These are phyloP conservation scores for Xenus cinereus DNA, from an alignment of 2,113 vertebrate genomes.

Conservation along the genomic window DNA sequence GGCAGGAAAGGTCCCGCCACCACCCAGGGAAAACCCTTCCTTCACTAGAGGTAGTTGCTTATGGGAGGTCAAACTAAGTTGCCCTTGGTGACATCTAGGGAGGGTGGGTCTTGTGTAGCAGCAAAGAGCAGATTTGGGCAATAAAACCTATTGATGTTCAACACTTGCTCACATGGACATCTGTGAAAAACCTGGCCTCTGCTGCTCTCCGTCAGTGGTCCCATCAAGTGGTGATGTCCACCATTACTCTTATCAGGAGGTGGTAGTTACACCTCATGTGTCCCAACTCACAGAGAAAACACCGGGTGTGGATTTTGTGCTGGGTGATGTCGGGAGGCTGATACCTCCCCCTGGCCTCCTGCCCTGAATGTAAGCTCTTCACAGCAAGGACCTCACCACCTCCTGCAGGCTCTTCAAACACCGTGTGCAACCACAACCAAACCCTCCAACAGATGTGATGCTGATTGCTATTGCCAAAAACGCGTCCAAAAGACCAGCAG, in stretches of 20 bases:
- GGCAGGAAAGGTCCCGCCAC: not conserved
- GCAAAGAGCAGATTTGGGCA: not conserved
- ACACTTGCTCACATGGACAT: not conserved
- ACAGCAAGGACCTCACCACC: not conserved
- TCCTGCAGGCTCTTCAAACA: not conserved
- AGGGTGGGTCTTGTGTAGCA: not conserved
- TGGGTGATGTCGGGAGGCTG: not conserved
- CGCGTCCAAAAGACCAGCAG: not conserved
- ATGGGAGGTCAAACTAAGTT: not conserved
- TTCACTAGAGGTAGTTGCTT: not conserved
- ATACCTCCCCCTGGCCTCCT: not conserved
- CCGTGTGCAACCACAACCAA: not conserved
- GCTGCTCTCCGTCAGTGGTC: not conserved
- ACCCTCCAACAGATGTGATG: not conserved
- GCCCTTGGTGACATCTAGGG: not conserved
- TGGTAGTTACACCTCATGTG: not conserved
- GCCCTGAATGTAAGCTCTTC: not conserved
- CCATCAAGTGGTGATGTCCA: not conserved
- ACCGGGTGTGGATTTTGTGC: not conserved
- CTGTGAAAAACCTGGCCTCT: not conserved
- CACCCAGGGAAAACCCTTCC: not conserved
- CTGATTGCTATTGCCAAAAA: accelerated
- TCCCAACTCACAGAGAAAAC: not conserved
- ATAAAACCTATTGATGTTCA: not conserved
- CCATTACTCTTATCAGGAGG: not conserved